Evolutionary conservation across 2,888 invertebrate genomes (phyloP).

Genomic region (Drosophila diplacantha): DNA sequence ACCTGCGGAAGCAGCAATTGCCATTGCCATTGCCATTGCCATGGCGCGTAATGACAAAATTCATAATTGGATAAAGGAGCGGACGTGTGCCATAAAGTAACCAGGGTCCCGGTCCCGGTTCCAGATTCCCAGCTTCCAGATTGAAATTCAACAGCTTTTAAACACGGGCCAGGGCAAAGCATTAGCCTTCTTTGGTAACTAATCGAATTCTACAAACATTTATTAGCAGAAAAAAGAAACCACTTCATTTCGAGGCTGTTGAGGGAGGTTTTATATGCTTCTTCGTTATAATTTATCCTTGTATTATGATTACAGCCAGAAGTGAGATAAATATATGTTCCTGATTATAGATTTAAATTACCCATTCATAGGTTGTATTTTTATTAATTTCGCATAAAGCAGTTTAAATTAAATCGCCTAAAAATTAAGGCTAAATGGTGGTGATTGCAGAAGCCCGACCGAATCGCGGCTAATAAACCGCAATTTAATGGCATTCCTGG

Average conservation of each 20-base stretch:
- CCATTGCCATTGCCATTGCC: constrained; percentile 47
- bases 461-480: constrained; percentile 64
- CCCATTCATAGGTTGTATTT: not conserved
- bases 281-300: too few relatives aligned
- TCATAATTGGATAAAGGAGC: constrained; percentile 72
- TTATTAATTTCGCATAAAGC: not conserved
- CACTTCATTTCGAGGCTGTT: not conserved
- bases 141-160: constrained; percentile 39
- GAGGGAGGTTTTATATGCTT: not conserved
- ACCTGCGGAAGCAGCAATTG: constrained; percentile 28
- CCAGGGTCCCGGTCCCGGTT: not conserved
- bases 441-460: not conserved
- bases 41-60: constrained; percentile 71
- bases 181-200: constrained; percentile 5
- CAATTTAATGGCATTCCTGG: constrained; percentile 50
- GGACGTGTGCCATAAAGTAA: constrained; percentile 52
- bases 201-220: constrained; percentile 5
- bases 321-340: too few relatives aligned
- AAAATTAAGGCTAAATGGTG: constrained; percentile 4
- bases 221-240: not conserved
- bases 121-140: constrained; percentile 6
- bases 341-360: too few relatives aligned
- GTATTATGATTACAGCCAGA: too few relatives aligned
- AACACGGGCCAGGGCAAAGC: not conserved
- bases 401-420: not conserved